Percentiles rank a stretch among this genome's conserved stretches.
phyloP scores from a whole-genome alignment of 2,113 vertebrate genomes.

The Otus sunia region DNA sequence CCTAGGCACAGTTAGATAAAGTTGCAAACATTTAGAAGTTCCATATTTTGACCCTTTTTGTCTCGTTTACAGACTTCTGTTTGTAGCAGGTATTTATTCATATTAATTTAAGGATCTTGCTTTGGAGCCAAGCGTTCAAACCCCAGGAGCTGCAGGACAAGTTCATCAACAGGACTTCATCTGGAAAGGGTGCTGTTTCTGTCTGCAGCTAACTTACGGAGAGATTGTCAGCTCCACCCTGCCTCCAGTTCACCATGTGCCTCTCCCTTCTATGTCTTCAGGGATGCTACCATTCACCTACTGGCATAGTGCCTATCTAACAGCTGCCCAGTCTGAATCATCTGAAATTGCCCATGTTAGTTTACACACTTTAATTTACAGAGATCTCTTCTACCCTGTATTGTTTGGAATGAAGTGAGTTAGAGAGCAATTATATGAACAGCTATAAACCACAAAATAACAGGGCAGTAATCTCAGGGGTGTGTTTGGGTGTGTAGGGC shows the following conservation, averaged over 20 bases:
- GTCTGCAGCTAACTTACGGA: not conserved
- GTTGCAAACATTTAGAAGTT: not conserved
- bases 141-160: not conserved
- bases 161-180: not conserved
- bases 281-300: not conserved
- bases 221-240: not conserved
- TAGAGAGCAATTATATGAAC: not conserved
- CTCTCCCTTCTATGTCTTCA: not conserved
- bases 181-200: not conserved
- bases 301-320: not conserved
- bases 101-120: not conserved
- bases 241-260: not conserved
- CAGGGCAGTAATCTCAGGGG: rapidly evolving
- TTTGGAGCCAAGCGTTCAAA: not conserved
- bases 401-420: not conserved
- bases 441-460: not conserved
- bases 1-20: not conserved
- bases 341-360: not conserved
- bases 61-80: not conserved
- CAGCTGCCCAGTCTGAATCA: not conserved
- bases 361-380: not conserved
- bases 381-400: not conserved
- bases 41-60: not conserved
- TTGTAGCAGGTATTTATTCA: not conserved
- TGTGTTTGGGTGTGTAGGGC: not conserved